These are phyloP conservation scores for Empis stercorea DNA, from an alignment of 2,888 invertebrate genomes.

Conservation along the genomic window DNA sequence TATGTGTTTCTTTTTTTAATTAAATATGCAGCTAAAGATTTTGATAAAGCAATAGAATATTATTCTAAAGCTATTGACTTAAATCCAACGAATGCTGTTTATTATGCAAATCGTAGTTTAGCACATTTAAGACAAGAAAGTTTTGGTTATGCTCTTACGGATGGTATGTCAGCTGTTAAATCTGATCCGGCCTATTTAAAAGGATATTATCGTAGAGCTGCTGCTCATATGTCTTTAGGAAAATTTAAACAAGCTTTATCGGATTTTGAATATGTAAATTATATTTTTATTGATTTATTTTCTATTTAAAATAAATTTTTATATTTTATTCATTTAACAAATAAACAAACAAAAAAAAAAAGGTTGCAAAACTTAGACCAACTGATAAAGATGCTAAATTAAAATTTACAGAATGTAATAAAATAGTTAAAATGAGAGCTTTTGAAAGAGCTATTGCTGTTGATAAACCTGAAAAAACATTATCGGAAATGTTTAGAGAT, in stretches of 20 bases:
- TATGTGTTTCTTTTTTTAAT: constrained; percentile 30
- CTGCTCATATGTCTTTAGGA: constrained; percentile 93
- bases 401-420: constrained; percentile 88
- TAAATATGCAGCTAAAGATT: constrained; percentile 86
- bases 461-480: constrained; percentile 73
- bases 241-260: constrained; percentile 92
- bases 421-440: constrained; percentile 86
- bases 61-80: constrained; percentile 79
- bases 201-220: constrained; percentile 94
- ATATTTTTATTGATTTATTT: not conserved
- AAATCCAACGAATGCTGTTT: constrained; percentile 72
- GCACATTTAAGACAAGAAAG: constrained; percentile 88
- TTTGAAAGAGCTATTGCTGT: constrained; percentile 96
- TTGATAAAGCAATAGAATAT: constrained; percentile 75
- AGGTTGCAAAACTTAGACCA: constrained; percentile 86
- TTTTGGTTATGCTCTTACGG: constrained; percentile 85
- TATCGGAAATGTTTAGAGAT: constrained; percentile 73
- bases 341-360: too few relatives aligned
- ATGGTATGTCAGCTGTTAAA: constrained; percentile 85
- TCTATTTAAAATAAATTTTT: not conserved
- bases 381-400: constrained; percentile 87
- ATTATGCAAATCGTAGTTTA: constrained; percentile 90
- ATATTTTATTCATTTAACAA: not conserved
- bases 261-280: constrained; percentile 88
- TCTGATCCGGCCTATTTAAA: constrained; percentile 83